Percentiles rank a stretch among this genome's conserved stretches.
Evolutionary conservation across 1,140 invertebrate species (phyloP).

Genomic region (Antheraea pernyi): DNA sequence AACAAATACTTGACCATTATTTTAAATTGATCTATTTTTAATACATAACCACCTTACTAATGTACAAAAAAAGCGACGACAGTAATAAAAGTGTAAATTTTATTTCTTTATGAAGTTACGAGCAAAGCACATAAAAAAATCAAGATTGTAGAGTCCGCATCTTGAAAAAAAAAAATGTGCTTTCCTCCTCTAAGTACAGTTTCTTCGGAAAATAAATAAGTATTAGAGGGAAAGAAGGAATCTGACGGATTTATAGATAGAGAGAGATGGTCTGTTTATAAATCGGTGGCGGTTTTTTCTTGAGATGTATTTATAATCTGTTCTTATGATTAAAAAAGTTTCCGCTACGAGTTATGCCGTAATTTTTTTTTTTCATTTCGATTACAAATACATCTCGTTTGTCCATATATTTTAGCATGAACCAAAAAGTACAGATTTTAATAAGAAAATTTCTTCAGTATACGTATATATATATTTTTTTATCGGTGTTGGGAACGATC

Average conservation of each 20-base stretch:
- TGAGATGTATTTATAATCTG: constrained; percentile 12
- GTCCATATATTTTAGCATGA: constrained; percentile 4
- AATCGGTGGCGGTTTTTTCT: neutral
- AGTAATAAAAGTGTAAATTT: neutral
- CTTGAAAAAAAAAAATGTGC: neutral
- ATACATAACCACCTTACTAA: neutral
- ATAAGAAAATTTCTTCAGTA: neutral
- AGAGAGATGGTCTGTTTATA: neutral
- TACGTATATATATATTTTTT: neutral
- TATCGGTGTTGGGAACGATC: neutral
- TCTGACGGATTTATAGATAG: neutral
- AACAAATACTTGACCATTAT: no score
- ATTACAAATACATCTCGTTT: constrained; percentile 11
- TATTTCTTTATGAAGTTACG: neutral
- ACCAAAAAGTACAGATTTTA: constrained; percentile 14
- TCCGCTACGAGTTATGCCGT: no score
- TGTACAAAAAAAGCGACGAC: neutral
- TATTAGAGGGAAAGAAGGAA: neutral
- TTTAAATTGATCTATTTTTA: no score
- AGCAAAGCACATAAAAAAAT: neutral
- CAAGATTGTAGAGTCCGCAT: neutral
- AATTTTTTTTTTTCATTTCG: neutral
- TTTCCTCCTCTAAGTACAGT: neutral
- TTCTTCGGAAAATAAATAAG: neutral
- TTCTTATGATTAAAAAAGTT: neutral